Evolutionary conservation across 2,888 invertebrate genomes (phyloP).

Genomic region (Parnassius glacialis): DNA sequence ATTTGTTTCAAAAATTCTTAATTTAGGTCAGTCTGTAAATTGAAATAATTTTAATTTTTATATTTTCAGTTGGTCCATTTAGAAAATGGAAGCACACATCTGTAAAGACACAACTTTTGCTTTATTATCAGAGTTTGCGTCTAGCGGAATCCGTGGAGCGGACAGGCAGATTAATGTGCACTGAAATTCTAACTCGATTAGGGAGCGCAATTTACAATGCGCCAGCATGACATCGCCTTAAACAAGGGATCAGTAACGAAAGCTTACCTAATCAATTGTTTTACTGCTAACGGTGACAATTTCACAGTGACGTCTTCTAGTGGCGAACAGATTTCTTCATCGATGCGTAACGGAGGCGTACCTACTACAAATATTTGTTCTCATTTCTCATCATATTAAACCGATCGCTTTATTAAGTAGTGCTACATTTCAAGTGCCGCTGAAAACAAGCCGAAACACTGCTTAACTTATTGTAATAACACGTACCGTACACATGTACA

Average conservation of each 20-base stretch:
- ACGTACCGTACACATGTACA: too few species aligned
- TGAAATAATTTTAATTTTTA: too few species aligned
- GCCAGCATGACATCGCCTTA: conserved; percentile 6
- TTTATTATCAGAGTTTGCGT: conserved; percentile 4
- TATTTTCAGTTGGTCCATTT: conserved; percentile 3
- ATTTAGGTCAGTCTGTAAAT: too few species aligned
- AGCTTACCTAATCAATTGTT: conserved; percentile 14
- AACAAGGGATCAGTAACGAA: conserved; percentile 3
- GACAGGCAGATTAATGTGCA: conserved; percentile 13
- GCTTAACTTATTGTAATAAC: too few species aligned
- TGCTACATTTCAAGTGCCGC: too few species aligned
- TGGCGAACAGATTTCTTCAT: neutral
- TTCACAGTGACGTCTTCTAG: conserved; percentile 1
- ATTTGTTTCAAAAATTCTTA: too few species aligned
- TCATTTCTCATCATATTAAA: too few species aligned
- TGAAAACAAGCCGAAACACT: too few species aligned
- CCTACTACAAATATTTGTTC: too few species aligned
- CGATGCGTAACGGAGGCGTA: neutral
- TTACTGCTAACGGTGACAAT: conserved; percentile 2
- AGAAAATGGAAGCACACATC: conserved; percentile 2
- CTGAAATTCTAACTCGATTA: neutral
- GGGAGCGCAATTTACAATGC: conserved; percentile 6
- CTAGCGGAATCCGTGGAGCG: conserved; percentile 4
- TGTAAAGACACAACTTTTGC: neutral
- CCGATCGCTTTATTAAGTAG: too few species aligned